These are phyloP conservation scores for Pinna nobilis DNA, from an alignment of 1,140 invertebrate species.

Conservation along the genomic window DNA sequence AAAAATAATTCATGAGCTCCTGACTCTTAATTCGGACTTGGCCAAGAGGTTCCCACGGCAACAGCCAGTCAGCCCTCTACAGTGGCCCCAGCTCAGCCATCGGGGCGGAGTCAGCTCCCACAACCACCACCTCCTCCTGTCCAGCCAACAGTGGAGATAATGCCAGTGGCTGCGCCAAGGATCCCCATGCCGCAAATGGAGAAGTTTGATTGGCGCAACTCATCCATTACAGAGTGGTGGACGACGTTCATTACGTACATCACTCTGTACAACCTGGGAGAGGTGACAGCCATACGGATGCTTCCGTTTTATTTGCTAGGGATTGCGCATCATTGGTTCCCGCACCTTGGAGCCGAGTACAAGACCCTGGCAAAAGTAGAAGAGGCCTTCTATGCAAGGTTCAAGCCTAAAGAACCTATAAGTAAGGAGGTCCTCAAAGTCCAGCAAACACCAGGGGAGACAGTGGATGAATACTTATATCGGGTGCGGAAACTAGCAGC, in stretches of 20 bases:
- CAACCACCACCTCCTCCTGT: too few species aligned
- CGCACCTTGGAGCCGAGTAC: not conserved
- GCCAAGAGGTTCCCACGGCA: too few species aligned
- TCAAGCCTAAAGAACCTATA: not conserved
- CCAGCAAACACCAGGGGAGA: not conserved
- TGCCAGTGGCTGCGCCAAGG: too few species aligned
- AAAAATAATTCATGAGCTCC: too few species aligned
- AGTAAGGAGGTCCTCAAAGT: not conserved
- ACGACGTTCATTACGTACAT: not conserved
- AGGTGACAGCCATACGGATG: not conserved
- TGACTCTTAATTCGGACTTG: too few species aligned
- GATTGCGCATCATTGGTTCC: not conserved
- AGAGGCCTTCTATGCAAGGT: not conserved
- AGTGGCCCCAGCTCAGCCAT: too few species aligned
- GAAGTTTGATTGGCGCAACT: not conserved
- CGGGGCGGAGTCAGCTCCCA: too few species aligned
- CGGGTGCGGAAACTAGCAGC: not conserved
- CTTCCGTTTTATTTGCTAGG: not conserved
- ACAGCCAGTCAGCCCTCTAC: too few species aligned
- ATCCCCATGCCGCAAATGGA: not conserved
- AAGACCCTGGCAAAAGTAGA: not conserved
- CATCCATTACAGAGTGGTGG: constrained; percentile 3
- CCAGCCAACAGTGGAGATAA: too few species aligned
- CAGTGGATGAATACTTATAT: not conserved
- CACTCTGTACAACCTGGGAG: not conserved